Conservation (phyloP, 2,888 invertebrate species). For the Cactoblastis cactorum region DNA sequence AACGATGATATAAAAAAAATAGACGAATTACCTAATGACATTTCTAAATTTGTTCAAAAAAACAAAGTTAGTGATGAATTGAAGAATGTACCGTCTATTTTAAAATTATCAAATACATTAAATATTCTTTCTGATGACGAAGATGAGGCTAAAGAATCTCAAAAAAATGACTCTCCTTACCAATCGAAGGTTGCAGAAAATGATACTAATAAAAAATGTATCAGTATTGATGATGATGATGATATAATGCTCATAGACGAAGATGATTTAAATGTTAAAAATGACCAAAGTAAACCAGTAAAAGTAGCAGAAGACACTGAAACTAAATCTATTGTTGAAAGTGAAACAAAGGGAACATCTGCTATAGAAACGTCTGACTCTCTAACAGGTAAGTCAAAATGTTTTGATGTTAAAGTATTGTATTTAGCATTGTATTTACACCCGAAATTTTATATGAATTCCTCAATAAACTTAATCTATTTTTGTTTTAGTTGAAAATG, state of each 20-base stretch:
- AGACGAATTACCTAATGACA: not conserved
- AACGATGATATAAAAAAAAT: not conserved
- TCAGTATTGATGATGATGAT: conserved; percentile 63
- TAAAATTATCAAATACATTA: conserved; percentile 57
- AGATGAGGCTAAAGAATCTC: conserved; percentile 34
- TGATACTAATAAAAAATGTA: conserved; percentile 43
- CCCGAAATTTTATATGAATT: too few species aligned
- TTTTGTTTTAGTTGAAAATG: not conserved
- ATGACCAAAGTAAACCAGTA: conserved; percentile 22
- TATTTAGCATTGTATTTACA: too few species aligned
- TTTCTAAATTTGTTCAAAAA: conserved; percentile 1
- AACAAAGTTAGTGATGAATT: conserved; percentile 14
- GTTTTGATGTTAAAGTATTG: too few species aligned
- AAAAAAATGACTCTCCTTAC: conserved; percentile 18
- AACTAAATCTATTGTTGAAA: conserved; percentile 19
- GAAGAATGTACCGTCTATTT: conserved; percentile 32
- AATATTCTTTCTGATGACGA: conserved; percentile 68
- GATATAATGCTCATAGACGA: conserved; percentile 71
- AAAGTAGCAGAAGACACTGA: conserved; percentile 16
- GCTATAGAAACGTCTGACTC: not conserved
- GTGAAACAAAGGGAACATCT: conserved; percentile 12
- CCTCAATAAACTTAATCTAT: too few species aligned
- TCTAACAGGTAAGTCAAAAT: not conserved
- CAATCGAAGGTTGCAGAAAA: conserved; percentile 19
- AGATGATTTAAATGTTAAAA: conserved; percentile 41